Base-by-base conservation (phyloP, 2,113 vertebrate species). In the Cygnus atratus region DNA sequence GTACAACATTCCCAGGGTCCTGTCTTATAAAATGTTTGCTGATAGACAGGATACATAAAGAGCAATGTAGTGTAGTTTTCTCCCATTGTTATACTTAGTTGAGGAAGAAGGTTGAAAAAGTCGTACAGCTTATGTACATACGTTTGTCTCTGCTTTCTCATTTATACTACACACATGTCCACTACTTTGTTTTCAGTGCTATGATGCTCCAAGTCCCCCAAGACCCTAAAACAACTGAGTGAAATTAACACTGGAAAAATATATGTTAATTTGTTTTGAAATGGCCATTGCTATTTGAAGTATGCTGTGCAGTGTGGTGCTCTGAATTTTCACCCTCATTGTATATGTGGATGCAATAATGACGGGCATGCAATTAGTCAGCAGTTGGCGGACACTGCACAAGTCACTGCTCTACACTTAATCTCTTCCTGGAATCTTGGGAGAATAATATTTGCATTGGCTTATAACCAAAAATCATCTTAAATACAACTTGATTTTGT, bases 361-460 rank as follows among this genome's bases (percentile, higher is more conserved):
- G 73, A 89, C 41, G 87, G 87, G 70, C 81, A 72, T 72, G 25
- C 31, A 88, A 90, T 95, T 90, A 95, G 55, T 88, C 82, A 96
- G 76, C 94, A 90, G 71, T 66, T 96, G 96, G 93, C 71, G 74
- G 61, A 91, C 0, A 0, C 88, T 93, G 84, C 67, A 86, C 72
- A 74, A 96, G 83, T 87, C 85, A 81, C 78, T 87, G 81, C 70
- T 94, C 90, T 95, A 70, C 48, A 75, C 79, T 93, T 92, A 92
- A 92, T 93, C 78, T 88, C 37, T 96, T 95, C 90, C 84, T 91
- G 86, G 70, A 95, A 95, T 92, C 93, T 90, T 81, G 52, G 62
- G 84, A 95, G 76, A 96, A 94, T 91, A 97, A 96, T 96, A 95
- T 96, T 97, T 97, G 66, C 90, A 88, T 92, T 97, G 95, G 94